Conservation (phyloP, 2,888 invertebrate species). For the Eueremaeus valkanovi region DNA sequence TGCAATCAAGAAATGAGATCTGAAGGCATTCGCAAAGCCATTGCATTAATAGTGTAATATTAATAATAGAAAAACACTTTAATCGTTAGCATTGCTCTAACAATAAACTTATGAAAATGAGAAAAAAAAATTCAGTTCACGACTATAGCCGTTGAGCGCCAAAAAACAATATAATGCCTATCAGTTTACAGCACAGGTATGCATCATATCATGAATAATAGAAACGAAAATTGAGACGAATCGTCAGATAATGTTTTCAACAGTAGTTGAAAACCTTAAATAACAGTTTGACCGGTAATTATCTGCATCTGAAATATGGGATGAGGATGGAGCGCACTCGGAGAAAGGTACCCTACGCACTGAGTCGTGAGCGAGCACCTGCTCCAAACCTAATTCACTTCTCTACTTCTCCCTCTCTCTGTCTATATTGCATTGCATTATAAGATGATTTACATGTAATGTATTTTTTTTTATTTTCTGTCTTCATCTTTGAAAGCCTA, state of each 20-base stretch:
- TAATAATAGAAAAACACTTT: neutral
- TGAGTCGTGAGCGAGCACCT: slow-evolving; percentile 32
- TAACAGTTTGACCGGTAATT: slow-evolving; percentile 33
- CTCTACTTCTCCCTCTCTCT: neutral
- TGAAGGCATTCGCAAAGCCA: neutral
- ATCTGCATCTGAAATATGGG: slow-evolving; percentile 33
- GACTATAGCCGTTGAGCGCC: neutral
- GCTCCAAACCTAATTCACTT: slow-evolving; percentile 14
- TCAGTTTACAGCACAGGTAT: slow-evolving; percentile 25
- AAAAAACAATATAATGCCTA: slow-evolving; percentile 27
- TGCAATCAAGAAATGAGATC: neutral
- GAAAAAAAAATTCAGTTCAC: neutral
- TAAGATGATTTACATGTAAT: slow-evolving; percentile 25
- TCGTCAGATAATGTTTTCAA: slow-evolving; percentile 36
- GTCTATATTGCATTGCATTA: neutral
- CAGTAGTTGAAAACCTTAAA: slow-evolving; percentile 35
- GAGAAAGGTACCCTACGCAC: neutral
- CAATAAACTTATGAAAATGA: neutral
- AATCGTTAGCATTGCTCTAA: neutral
- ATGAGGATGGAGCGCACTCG: slow-evolving; percentile 25
- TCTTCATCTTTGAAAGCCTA: slow-evolving; percentile 10
- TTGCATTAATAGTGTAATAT: neutral
- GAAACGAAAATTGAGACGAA: slow-evolving; percentile 33
- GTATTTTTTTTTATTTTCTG: slow-evolving; percentile 27
- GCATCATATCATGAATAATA: neutral